Base-by-base conservation (phyloP, 2,113 vertebrate genomes). In the Cyanoramphus novaezelandiae region DNA sequence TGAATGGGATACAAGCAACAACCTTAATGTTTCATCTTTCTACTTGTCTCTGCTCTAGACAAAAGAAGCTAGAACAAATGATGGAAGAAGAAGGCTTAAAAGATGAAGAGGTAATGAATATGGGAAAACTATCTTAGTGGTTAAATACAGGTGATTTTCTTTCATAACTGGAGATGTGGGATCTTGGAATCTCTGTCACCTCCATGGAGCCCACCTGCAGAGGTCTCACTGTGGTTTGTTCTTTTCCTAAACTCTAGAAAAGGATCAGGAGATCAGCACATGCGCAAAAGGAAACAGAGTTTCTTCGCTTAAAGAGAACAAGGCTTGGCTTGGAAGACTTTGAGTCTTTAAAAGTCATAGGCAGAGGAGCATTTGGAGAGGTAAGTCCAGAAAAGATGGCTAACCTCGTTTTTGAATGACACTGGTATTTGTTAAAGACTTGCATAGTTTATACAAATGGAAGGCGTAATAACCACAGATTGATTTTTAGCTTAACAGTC, bases 51-150 rank as follows among this genome's bases (percentile, higher is more conserved):
- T 91, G 47, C n/a, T 96, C 16, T 94, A 99, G 99, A 93, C 99
- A 99, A 96, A 99, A 99, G 97, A 99, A 99, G 94, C 96, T 99
- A 71, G 99, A 99, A 98, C 99, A 99, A 84, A 99, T 99, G 96
- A 99, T 99, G 99, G 99, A 99, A 95, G 99, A 99, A 95, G 99
- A 99, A 97, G 99, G 99, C 77, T 97, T 99, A 65, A 98, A 98
- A 88, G 99, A 99, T 95, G 99, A 99, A 97, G 99, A 99, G 98
- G 99, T 99, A 98, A 97, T 86, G 67, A 76, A 79, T 49, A 10
- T 10, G 63, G 50, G 47, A 31, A 93, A 69, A 31, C 21, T 28
- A 28, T 28, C 17, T 33, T 62, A 31, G 13, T 80, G 33, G 19
- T 71, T 69, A 76, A 91, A 65, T 43, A 14, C 19, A 8, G 23